Evolutionary conservation across 2,113 vertebrate genomes (phyloP), one percentile per base, ranked within the genome.

Genomic region (Labeo catla): DNA sequence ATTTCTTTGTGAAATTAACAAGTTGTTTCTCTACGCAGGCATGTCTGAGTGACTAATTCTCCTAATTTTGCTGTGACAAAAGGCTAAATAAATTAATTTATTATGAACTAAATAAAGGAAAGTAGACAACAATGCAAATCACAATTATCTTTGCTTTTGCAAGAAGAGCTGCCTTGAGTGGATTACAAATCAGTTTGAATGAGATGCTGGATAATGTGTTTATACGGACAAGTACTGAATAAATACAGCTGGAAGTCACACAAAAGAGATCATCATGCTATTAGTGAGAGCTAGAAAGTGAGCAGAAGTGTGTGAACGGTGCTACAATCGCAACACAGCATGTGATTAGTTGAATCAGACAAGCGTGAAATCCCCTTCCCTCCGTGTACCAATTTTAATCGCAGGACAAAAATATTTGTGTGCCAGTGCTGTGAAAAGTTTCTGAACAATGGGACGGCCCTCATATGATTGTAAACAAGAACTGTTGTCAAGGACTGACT

Each of bases 201-300:
- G 28, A 61, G 39, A 61, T 5, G 5, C 76, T 10, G 16, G 50
- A 68, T 70, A 36, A 70, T 39, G 63, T 36, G 9, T n/a, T 36
- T 68, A 82, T 68, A 47, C 76, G 28, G 86, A 65, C 72, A 63
- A 83, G 63, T 73, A 86, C 81, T 54, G 80, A 78, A 86, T 84
- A 66, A 84, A 72, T 83, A 74, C 85, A 87, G 76, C 74, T 65
- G 52, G 76, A 81, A 79, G 81, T 76, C 84, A 81, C 19, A 86
- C 23, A 81, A 76, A 76, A 76, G 39, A 19, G 34, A 34, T 57
- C 16, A 49, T 81, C 80, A 68, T 50, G 63, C 63, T 70, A 76
- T 86, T 70, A 82, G 84, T 73, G 13, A 16, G 47, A 81, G 63
- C 57, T 47, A 50, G n/a, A 49, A 72, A 74, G 36, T 34, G 39